Base-by-base conservation (phyloP, 1,140 invertebrate species). In the Caenorhabditis briggsae region DNA sequence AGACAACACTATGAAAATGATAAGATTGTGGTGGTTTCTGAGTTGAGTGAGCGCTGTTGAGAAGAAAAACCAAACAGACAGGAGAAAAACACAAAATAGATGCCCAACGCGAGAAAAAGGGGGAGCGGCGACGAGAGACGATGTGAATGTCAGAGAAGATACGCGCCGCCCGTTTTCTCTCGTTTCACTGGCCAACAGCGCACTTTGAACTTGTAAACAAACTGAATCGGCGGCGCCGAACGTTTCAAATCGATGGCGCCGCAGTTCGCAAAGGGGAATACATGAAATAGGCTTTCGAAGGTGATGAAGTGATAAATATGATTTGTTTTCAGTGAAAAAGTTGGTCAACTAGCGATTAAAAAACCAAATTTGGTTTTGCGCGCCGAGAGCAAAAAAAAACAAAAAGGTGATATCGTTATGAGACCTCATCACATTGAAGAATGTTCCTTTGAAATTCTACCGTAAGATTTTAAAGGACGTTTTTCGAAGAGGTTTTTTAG, bases 161-260 rank as follows among this genome's bases (percentile, higher is more conserved):
- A 18, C 16, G 70, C 70, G 70, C 70, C 70, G 70, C 70, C 70
- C 70, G 70, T 48, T 78, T 78, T 53, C 70, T 50, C 70, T 78
- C 70, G 43, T 78, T 48, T 70, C 46, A n/a, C 46, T 78, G 70
- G 14, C 46, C 43, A 78, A 78, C n/a, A 33, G 50, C 43, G 43
- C 65, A 78, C 70, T 78, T 46, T 78, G 46, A 78, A 50, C 70
- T 53, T 50, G 70, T 78, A 14, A 78, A 78, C 70, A 78, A 70
- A 78, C 50, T 16, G 50, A 53, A 53, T 8, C 50, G 50, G 23
- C 43, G 33, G 64, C 65, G 8, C n/a, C 46, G 70, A 78, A 78
- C 46, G 46, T 78, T 78, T 78, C 46, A 53, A 78, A 50, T 78
- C 20, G 70, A 78, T 78, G 70, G n/a, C 2, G 8, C 33, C 33